Conservation (phyloP, 2,888 invertebrate genomes). For the Pseudococcus longispinus region DNA sequence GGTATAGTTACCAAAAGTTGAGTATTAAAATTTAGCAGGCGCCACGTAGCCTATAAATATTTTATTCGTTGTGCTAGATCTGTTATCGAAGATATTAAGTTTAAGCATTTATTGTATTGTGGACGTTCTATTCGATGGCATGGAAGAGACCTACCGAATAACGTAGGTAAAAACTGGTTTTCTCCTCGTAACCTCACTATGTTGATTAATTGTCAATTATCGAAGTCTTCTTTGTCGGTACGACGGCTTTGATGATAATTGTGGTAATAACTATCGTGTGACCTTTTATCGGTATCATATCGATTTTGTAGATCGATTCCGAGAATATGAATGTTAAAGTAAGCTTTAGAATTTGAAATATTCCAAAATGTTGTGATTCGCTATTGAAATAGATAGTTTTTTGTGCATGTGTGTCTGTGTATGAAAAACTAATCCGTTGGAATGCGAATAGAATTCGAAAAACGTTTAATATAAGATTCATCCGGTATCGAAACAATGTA, state of each 20-base stretch:
- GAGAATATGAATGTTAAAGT: background rate
- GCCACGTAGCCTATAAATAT: constrained; percentile 50
- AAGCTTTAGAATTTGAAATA: constrained; percentile 36
- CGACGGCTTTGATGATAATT: constrained; percentile 45
- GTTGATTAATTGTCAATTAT: constrained; percentile 55
- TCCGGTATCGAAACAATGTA: background rate
- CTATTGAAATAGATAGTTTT: background rate
- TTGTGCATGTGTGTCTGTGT: background rate
- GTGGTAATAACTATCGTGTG: constrained; percentile 47
- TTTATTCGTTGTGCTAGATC: constrained; percentile 44
- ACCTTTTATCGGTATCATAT: constrained; percentile 50
- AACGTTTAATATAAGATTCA: background rate
- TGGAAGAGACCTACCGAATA: constrained; percentile 37
- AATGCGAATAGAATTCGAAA: background rate
- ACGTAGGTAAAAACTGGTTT: constrained; percentile 45
- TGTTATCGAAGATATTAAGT: constrained; percentile 48
- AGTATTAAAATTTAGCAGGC: constrained; percentile 49
- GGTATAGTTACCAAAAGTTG: background rate
- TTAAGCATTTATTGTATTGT: constrained; percentile 38
- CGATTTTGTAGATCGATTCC: constrained; percentile 41
- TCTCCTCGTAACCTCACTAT: constrained; percentile 25
- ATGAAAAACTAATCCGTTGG: background rate
- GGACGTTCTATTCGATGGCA: background rate
- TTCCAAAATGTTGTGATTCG: constrained; percentile 19
- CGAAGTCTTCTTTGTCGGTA: constrained; percentile 49